A percentile compares a stretch with the other conserved stretches of the same genome.
These are phyloP conservation scores for Maconellicoccus hirsutus DNA, from an alignment of 1,140 invertebrate species.

Conservation along the genomic window DNA sequence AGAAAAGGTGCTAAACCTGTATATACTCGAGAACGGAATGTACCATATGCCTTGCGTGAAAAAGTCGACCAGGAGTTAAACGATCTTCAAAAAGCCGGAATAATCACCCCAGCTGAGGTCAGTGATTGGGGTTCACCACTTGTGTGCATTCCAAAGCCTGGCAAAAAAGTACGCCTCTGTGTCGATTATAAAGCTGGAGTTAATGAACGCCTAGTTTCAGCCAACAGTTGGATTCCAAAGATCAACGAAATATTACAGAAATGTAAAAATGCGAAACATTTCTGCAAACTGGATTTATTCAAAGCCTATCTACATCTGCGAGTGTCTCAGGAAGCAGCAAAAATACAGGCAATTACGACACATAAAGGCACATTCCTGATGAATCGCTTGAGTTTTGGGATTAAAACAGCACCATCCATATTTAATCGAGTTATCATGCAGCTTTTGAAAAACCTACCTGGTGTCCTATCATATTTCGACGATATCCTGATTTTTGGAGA, in stretches of 20 bases:
- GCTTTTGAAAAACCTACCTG: slow-evolving; percentile 32
- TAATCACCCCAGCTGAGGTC: slow-evolving; percentile 30
- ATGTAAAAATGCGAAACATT: slow-evolving; percentile 28
- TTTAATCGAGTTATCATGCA: slow-evolving; percentile 41
- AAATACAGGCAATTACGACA: slow-evolving; percentile 34
- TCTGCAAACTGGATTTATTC: slow-evolving; percentile 30
- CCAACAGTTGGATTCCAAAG: slow-evolving; percentile 21
- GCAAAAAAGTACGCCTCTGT: slow-evolving; percentile 35
- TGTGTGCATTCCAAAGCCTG: slow-evolving; percentile 35
- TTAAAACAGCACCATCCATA: slow-evolving; percentile 38
- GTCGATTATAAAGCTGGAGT: slow-evolving; percentile 38
- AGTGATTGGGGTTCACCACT: slow-evolving; percentile 35
- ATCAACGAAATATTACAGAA: slow-evolving; percentile 26
- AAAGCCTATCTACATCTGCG: slow-evolving; percentile 32
- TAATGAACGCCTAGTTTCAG: slow-evolving; percentile 20
- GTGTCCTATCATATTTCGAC: slow-evolving; percentile 31
- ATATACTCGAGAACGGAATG: slow-evolving; percentile 24
- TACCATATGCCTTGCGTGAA: slow-evolving; percentile 24
- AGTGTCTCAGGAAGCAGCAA: slow-evolving; percentile 30
- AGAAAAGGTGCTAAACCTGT: slow-evolving; percentile 23
- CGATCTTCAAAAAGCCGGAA: slow-evolving; percentile 27
- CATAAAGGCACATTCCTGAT: slow-evolving; percentile 34
- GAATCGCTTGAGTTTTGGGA: slow-evolving; percentile 38
- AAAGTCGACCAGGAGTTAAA: slow-evolving; percentile 26
- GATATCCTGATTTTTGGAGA: slow-evolving; percentile 31